Evolutionary conservation across 2,797 vertebrate genomes (phyloP).

Genomic region (Halcyon chelicuti): DNA sequence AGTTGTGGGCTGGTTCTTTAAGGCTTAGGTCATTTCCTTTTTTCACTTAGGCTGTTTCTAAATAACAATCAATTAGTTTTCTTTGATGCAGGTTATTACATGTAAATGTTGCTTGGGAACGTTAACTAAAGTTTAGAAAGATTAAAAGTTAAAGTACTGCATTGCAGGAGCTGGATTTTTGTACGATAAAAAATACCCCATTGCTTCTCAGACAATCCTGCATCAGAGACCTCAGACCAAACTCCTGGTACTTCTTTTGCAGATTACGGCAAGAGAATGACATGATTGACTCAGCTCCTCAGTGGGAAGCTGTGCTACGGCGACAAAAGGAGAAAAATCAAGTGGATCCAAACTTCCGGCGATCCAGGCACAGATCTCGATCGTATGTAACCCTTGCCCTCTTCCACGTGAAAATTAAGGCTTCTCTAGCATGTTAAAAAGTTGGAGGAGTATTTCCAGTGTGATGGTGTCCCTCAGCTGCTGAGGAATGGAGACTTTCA

Average conservation of each 20-base stretch:
- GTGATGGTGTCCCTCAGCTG: not conserved
- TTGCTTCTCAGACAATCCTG: not conserved
- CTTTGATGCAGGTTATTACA: not conserved
- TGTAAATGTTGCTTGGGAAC: not conserved
- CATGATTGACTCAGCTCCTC: conserved; percentile 86
- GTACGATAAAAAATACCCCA: rapidly evolving
- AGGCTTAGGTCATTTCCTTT: not conserved
- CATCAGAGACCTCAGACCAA: not conserved
- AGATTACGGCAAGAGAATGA: conserved; percentile 86
- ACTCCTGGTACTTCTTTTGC: not conserved
- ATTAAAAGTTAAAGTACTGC: not conserved
- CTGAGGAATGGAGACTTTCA: not conserved
- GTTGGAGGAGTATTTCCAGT: not conserved
- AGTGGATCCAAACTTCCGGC: conserved; percentile 81
- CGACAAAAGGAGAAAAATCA: conserved; percentile 86
- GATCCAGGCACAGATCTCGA: conserved; percentile 89
- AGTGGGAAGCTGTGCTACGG: conserved; percentile 87
- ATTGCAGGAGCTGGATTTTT: not conserved
- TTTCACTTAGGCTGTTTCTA: not conserved
- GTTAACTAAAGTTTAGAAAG: not conserved
- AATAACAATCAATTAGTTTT: not conserved
- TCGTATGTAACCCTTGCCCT: conserved; percentile 80
- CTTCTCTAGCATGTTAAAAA: not conserved
- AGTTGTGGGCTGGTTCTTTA: not conserved
- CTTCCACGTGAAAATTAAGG: not conserved